Evolutionary conservation across 2,888 invertebrate genomes (phyloP).

Genomic region (Notodonta dromedarius): DNA sequence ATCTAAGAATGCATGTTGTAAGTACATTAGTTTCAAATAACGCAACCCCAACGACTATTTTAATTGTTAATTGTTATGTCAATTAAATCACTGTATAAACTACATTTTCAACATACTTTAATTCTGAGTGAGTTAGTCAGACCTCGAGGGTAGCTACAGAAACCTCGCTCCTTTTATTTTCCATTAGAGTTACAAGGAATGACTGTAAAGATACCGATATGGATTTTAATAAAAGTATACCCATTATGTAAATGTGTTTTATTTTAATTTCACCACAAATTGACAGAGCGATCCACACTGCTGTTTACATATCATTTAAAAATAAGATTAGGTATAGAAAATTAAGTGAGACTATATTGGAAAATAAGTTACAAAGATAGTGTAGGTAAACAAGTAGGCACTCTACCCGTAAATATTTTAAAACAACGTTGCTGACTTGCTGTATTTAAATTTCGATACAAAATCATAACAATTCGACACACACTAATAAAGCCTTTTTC

Average conservation of each 20-base stretch:
- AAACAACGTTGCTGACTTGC: no score
- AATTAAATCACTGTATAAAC: conserved; percentile 50
- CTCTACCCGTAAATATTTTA: no score
- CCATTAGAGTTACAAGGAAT: conserved; percentile 40
- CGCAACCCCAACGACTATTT: conserved; percentile 22
- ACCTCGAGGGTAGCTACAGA: background rate
- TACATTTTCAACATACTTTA: conserved; percentile 46
- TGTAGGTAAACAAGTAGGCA: no score
- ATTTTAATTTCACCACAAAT: conserved; percentile 11
- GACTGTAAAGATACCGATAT: conserved; percentile 47
- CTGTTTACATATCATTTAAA: background rate
- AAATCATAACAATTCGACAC: no score
- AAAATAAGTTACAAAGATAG: no score
- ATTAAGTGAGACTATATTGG: no score
- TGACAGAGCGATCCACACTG: conserved; percentile 6
- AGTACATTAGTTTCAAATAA: conserved; percentile 1
- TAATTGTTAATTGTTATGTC: conserved; percentile 38
- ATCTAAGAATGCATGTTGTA: background rate
- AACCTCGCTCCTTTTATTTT: conserved; percentile 25
- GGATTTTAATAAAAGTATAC: conserved; percentile 72
- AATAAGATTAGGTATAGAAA: background rate
- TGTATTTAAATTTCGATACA: no score
- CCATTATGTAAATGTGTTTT: conserved; percentile 42
- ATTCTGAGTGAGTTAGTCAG: background rate
- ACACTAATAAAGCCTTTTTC: no score